A percentile compares a stretch with the other conserved stretches of the same genome.
Conservation (phyloP, 1,140 invertebrate genomes). For the Charaxes varanes region DNA sequence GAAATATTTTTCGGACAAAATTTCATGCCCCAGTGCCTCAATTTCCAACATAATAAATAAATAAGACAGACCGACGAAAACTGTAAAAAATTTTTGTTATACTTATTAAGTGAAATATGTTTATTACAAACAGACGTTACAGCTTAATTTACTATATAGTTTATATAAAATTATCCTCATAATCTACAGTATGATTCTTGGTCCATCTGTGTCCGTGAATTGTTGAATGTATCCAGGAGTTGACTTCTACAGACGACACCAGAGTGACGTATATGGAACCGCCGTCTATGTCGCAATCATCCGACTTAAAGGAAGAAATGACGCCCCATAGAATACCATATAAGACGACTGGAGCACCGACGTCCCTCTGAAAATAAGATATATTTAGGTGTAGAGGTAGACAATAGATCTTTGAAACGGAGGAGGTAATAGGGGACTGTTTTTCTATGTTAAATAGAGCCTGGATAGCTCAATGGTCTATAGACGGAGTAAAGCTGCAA, state of each 20-base stretch:
- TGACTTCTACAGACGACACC: slow-evolving; percentile 31
- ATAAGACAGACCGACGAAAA: no score
- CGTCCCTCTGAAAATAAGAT: slow-evolving; percentile 36
- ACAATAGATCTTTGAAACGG: background rate
- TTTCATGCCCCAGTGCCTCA: no score
- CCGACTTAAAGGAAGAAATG: slow-evolving; percentile 39
- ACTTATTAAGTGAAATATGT: no score
- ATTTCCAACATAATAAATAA: no score
- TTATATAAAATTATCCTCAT: slow-evolving; percentile 22
- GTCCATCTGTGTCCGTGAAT: slow-evolving; percentile 28
- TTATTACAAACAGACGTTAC: no score
- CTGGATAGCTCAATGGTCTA: no score
- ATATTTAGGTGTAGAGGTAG: background rate
- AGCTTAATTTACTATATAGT: no score
- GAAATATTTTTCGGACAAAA: no score
- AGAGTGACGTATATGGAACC: slow-evolving; percentile 33
- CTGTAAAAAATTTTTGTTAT: no score
- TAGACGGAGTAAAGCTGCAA: no score
- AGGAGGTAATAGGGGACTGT: no score
- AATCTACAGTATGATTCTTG: slow-evolving; percentile 18
- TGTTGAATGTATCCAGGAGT: slow-evolving; percentile 42
- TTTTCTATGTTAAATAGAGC: background rate
- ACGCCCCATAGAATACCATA: slow-evolving; percentile 48
- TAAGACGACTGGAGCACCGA: slow-evolving; percentile 46
- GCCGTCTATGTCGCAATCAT: slow-evolving; percentile 29